phyloP scores from a whole-genome alignment of 2,113 vertebrate genomes.

The Hyla sarda region DNA sequence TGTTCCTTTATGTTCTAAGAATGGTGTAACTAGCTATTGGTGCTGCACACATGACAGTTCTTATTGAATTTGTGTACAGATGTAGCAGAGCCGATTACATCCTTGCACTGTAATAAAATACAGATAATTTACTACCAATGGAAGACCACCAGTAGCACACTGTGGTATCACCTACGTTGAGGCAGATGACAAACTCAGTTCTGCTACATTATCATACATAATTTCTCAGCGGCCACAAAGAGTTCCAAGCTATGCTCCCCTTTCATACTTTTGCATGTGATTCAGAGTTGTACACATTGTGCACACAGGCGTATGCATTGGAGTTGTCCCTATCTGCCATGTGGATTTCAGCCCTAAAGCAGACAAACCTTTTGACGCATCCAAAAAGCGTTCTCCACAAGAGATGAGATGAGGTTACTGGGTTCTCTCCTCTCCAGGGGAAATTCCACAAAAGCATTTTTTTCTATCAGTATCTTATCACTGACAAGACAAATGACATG shows the following conservation, averaged over 20 bases:
- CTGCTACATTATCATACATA: background rate
- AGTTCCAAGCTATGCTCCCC: background rate
- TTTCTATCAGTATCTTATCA: conserved; percentile 37
- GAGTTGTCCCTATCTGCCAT: background rate
- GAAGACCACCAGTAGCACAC: too few relatives aligned
- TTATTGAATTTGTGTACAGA: background rate
- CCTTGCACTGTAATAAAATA: too few relatives aligned
- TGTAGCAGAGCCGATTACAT: background rate
- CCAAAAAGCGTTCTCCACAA: background rate
- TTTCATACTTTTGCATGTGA: background rate
- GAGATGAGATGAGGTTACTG: background rate
- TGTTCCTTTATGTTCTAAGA: too few relatives aligned
- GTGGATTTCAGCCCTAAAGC: background rate
- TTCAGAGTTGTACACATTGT: background rate
- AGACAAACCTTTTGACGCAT: background rate
- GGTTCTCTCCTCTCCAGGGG: background rate
- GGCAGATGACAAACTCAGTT: background rate
- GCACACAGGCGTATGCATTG: background rate
- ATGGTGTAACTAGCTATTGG: too few relatives aligned
- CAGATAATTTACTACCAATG: too few relatives aligned
- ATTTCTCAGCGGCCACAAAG: background rate
- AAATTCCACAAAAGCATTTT: background rate
- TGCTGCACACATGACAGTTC: too few relatives aligned
- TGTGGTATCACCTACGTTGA: background rate
- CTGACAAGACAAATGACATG: background rate